Percentiles rank a stretch among this genome's conserved stretches.
Conservation (phyloP, 2,888 invertebrate genomes). For the Tricholauxania praeusta region DNA sequence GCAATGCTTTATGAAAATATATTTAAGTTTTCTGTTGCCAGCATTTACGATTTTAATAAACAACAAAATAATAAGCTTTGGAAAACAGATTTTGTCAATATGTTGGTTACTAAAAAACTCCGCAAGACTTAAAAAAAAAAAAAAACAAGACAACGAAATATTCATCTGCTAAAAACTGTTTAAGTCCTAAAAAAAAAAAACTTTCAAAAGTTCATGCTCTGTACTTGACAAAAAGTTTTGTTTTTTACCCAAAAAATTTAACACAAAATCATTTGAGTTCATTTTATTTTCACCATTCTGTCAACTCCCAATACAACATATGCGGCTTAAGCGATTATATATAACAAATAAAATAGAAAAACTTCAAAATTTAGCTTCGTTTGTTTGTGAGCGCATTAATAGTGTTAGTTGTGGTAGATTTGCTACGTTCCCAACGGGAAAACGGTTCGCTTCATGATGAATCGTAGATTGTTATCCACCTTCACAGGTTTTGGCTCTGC, state of each 20-base stretch:
- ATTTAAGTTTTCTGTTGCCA: too few species aligned
- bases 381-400: not conserved
- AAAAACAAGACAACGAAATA: not conserved
- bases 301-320: slow-evolving; percentile 1
- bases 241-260: slow-evolving; percentile 2
- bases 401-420: too few species aligned
- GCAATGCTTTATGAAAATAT: too few species aligned
- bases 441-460: too few species aligned
- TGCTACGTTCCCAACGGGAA: too few species aligned
- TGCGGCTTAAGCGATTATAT: slow-evolving; percentile 1
- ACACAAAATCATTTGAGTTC: not conserved
- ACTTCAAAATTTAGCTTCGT: not conserved
- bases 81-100: too few species aligned
- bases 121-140: not conserved
- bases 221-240: not conserved
- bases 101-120: too few species aligned
- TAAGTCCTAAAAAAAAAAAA: not conserved
- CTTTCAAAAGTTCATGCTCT: not conserved
- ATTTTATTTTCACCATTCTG: not conserved
- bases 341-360: not conserved
- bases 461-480: too few species aligned
- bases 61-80: too few species aligned
- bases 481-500: too few species aligned
- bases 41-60: too few species aligned
- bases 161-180: not conserved